phyloP scores from a whole-genome alignment of 1,140 invertebrate species.

The Drosophila mayri region DNA sequence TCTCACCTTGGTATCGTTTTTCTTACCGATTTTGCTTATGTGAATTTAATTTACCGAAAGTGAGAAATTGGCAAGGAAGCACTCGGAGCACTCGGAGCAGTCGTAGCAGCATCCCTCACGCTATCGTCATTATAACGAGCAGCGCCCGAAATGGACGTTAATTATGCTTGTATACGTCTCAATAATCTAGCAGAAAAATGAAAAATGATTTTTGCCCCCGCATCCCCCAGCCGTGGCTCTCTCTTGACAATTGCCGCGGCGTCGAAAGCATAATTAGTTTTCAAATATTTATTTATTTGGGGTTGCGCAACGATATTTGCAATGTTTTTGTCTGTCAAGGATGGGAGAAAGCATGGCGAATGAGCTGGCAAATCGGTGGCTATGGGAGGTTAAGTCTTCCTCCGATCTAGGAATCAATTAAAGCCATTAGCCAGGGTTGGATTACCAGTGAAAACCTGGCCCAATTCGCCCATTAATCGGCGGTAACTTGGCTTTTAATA shows the following conservation, averaged over 20 bases:
- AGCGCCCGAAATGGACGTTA: conserved; percentile 18
- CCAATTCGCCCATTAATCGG: not conserved
- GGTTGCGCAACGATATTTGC: conserved; percentile 38
- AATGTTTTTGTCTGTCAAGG: conserved; percentile 2
- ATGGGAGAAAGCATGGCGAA: conserved; percentile 43
- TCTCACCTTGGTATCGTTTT: conserved; percentile 23
- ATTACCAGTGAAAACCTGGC: not conserved
- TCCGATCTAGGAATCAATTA: not conserved
- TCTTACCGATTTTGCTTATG: conserved; percentile 54
- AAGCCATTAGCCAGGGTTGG: too few relatives aligned
- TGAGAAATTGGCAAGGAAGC: conserved; percentile 38
- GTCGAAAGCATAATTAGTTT: conserved; percentile 45
- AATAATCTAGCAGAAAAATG: conserved; percentile 36
- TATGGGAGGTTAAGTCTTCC: not conserved
- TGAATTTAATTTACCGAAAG: conserved; percentile 59
- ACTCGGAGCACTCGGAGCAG: not conserved
- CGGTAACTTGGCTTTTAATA: not conserved
- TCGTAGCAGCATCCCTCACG: conserved; percentile 28
- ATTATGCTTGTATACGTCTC: conserved; percentile 38
- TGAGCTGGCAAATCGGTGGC: not conserved
- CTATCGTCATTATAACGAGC: conserved; percentile 22
- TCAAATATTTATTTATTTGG: conserved; percentile 50
- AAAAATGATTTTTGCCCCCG: conserved; percentile 25
- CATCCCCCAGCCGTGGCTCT: not conserved
- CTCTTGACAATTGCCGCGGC: conserved; percentile 18